Evolutionary conservation across 2,113 vertebrate species (phyloP), one percentile per base, ranked within the genome.

Genomic region (Antechinus flavipes): DNA sequence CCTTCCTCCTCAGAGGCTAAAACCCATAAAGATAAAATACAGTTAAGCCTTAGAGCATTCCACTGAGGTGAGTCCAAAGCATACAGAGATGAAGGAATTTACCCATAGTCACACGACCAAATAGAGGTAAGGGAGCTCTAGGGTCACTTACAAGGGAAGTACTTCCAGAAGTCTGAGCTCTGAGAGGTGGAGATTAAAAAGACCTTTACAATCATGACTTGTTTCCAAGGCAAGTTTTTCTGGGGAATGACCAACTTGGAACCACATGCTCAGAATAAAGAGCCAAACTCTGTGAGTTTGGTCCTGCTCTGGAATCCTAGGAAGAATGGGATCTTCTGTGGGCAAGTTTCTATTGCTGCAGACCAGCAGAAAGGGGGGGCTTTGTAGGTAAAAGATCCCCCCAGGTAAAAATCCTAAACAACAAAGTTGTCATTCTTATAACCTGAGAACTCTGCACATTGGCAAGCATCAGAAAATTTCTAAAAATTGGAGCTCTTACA

Each of bases 261-360:
- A 27, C 10, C 54, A 76, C 58, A 54, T 54, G 1, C 7, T 35
- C 25, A 46, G 22, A 46, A 19, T 0, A 1, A 90, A 35, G 35
- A 95, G 42, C 16, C 53, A 2, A 12, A 7, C n/a, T 54, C 26
- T 8, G 25, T 25, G 0, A 30, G 11, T 46, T 26, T 76, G 55
- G 49, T 25, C 42, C 91, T 68, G 91, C 30, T 94, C 89, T 46
- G 90, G 91, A 94, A 93, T 91, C 42, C 42, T 47, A 35, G 68
- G 53, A 76, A 92, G 91, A n/a, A 1, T 14, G 47, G 90, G 76
- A 90, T 25, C 0, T 68, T 61, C 49, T 27, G 61, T n/a, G 30
- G 61, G 3, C 61, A 68, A 16, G 0, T 25, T 68, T 68, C 30
- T n/a, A n/a, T n/a, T 68, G 61, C 35, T 68, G 61, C 12, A 25